Evolutionary conservation across 1,140 invertebrate species (phyloP).

Genomic region (Contarinia nasturtii): DNA sequence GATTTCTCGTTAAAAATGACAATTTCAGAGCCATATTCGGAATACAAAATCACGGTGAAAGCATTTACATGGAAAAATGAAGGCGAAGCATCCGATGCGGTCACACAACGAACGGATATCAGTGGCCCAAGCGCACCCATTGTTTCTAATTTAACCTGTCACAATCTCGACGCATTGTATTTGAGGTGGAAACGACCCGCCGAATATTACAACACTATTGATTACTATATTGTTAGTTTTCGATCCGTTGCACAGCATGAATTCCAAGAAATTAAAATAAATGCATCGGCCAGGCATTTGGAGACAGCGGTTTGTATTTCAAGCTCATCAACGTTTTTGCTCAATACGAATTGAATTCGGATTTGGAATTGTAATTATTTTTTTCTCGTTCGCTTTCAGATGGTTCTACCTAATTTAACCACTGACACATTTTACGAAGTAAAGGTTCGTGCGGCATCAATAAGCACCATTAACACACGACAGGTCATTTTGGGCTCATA

Average conservation of each 20-base stretch:
- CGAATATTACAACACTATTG: slow-evolving; percentile 51
- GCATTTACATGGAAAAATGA: slow-evolving; percentile 54
- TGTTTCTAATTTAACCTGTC: slow-evolving; percentile 66
- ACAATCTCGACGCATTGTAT: slow-evolving; percentile 50
- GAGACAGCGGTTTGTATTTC: slow-evolving; percentile 38
- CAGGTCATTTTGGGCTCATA: slow-evolving; percentile 43
- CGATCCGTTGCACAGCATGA: slow-evolving; percentile 32
- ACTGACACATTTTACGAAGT: slow-evolving; percentile 55
- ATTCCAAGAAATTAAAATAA: slow-evolving; percentile 40
- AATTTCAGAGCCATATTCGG: slow-evolving; percentile 48
- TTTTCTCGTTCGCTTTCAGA: no score
- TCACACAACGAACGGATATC: slow-evolving; percentile 61
- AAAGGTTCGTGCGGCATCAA: slow-evolving; percentile 46
- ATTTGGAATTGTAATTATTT: not conserved
- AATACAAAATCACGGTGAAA: slow-evolving; percentile 73
- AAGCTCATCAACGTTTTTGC: no score
- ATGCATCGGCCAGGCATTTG: slow-evolving; percentile 33
- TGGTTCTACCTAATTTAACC: slow-evolving; percentile 51
- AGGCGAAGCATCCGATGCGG: slow-evolving; percentile 48
- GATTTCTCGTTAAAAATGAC: not conserved
- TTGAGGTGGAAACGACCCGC: slow-evolving; percentile 62
- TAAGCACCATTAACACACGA: slow-evolving; percentile 39
- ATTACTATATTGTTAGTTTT: slow-evolving; percentile 61
- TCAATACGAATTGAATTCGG: no score
- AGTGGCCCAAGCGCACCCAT: slow-evolving; percentile 55